Evolutionary conservation across 2,888 invertebrate species (phyloP).

Genomic region (Parnassius apollo): DNA sequence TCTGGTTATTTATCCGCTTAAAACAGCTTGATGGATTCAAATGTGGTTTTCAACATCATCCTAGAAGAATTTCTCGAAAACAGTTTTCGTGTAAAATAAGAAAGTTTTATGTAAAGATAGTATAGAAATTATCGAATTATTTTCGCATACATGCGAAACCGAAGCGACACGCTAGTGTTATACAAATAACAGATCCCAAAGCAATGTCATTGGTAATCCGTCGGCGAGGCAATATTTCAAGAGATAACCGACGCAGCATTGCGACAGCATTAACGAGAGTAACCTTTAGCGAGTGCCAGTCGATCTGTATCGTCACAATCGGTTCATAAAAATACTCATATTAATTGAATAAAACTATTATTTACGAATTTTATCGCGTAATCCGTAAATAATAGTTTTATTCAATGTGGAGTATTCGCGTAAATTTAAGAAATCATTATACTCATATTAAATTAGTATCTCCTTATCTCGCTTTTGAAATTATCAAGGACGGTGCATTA

Average conservation of each 20-base stretch:
- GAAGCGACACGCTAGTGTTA: background rate
- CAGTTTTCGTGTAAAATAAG: too few relatives aligned
- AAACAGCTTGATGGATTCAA: too few relatives aligned
- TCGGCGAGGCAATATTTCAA: constrained; percentile 45
- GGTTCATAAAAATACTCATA: constrained; percentile 55
- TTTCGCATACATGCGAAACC: too few relatives aligned
- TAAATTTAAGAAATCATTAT: too few relatives aligned
- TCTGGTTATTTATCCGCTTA: too few relatives aligned
- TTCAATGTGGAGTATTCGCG: too few relatives aligned
- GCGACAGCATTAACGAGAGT: constrained; percentile 74
- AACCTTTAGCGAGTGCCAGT: constrained; percentile 72
- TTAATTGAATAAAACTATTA: constrained; percentile 30
- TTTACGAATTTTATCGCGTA: too few relatives aligned
- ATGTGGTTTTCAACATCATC: too few relatives aligned
- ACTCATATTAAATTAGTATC: constrained; percentile 49
- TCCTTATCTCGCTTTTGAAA: constrained; percentile 55
- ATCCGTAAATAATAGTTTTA: too few relatives aligned
- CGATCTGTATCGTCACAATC: constrained; percentile 77
- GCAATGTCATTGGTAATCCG: constrained; percentile 28
- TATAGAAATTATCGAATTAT: too few relatives aligned
- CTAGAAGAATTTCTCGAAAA: too few relatives aligned
- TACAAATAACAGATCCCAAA: constrained; percentile 7
- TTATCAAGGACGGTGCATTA: constrained; percentile 40
- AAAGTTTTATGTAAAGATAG: too few relatives aligned
- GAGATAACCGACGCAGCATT: constrained; percentile 50